Evolutionary conservation across 2,888 invertebrate species (phyloP).

Genomic region (Leptinotarsa peninsularis): DNA sequence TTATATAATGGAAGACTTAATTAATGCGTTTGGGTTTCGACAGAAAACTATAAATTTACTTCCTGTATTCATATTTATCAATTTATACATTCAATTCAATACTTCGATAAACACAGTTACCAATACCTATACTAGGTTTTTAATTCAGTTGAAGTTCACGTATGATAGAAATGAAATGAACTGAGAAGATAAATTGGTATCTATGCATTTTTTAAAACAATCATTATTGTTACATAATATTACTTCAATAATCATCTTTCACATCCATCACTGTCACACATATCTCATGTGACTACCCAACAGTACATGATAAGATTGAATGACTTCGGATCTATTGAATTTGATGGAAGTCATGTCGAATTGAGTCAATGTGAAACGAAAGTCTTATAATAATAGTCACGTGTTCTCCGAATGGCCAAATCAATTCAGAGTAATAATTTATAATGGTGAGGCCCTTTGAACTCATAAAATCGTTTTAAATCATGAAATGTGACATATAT

Average conservation of each 20-base stretch:
- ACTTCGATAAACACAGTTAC: too few species aligned
- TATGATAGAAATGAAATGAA: too few species aligned
- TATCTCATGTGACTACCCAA: neutral
- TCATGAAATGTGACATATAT: constrained; percentile 23
- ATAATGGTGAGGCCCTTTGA: constrained; percentile 12
- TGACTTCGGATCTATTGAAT: neutral
- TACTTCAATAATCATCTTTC: neutral
- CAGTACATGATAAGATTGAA: neutral
- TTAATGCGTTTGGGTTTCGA: too few species aligned
- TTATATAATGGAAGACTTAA: too few species aligned
- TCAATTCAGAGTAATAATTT: constrained; percentile 27
- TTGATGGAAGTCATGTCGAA: neutral
- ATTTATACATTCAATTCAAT: too few species aligned
- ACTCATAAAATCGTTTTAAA: constrained; percentile 29
- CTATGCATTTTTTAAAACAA: neutral
- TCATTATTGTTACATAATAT: neutral
- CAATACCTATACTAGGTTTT: too few species aligned
- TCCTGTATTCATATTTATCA: too few species aligned
- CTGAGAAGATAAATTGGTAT: too few species aligned
- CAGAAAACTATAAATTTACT: too few species aligned
- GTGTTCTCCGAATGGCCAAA: constrained; percentile 19
- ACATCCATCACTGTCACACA: neutral
- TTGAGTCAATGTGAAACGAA: neutral
- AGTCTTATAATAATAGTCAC: neutral
- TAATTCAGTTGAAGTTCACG: too few species aligned